A percentile compares a stretch with the other conserved stretches of the same genome.
Conservation (phyloP, 2,113 vertebrate genomes). For the Bubo blakistoni region DNA sequence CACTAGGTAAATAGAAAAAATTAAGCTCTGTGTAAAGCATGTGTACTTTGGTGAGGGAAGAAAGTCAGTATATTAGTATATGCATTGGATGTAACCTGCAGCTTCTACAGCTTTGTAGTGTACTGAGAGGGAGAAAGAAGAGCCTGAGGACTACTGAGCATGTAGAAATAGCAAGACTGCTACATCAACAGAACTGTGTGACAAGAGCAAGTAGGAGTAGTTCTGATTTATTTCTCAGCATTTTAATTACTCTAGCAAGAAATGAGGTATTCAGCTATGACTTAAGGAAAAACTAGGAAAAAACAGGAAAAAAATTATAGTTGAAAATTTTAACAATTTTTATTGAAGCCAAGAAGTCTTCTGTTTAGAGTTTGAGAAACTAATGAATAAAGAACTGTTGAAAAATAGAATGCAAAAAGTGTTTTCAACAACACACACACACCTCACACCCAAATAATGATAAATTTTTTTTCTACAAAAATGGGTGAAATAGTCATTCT, state of each 20-base stretch:
- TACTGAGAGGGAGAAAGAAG: not conserved
- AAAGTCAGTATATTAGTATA: not conserved
- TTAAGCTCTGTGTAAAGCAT: not conserved
- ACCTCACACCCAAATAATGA: rapidly evolving
- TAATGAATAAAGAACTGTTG: not conserved
- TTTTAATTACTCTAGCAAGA: not conserved
- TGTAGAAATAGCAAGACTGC: not conserved
- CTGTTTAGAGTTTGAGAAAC: not conserved
- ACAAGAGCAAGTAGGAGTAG: not conserved
- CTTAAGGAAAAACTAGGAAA: not conserved
- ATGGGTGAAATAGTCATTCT: not conserved
- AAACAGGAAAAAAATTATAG: not conserved
- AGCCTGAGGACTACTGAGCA: not conserved
- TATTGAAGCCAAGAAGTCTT: not conserved
- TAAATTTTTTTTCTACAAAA: not conserved
- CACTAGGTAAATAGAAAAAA: not conserved
- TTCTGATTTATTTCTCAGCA: not conserved
- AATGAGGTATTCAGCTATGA: not conserved
- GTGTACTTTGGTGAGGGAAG: not conserved
- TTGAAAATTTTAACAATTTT: not conserved
- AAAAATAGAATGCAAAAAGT: not conserved
- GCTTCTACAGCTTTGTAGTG: not conserved
- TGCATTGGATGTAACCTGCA: not conserved
- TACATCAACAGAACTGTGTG: not conserved
- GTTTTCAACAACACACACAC: not conserved